Conservation (phyloP, 2,797 vertebrate species). For the Chloroceryle amazona region DNA sequence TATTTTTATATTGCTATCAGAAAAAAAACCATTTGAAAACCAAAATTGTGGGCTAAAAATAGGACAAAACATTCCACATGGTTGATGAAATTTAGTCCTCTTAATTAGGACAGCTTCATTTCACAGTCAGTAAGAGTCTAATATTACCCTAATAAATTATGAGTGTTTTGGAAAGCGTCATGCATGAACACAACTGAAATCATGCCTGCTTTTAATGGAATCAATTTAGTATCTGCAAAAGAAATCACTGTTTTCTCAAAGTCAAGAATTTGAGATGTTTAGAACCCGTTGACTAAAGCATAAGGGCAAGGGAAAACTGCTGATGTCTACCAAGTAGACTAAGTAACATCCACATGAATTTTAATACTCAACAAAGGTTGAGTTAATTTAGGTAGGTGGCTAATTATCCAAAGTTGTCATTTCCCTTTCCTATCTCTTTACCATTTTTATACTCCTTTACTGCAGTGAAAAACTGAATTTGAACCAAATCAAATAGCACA, state of each 20-base stretch:
- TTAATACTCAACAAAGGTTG: background rate
- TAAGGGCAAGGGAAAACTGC: background rate
- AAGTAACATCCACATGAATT: background rate
- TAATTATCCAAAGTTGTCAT: background rate
- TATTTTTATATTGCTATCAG: background rate
- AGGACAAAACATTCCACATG: background rate
- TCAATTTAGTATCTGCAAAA: background rate
- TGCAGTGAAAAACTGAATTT: background rate
- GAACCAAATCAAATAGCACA: background rate
- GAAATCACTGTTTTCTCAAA: conserved; percentile 3
- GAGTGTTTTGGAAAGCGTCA: background rate
- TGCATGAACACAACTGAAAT: background rate
- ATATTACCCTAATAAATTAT: conserved; percentile 3
- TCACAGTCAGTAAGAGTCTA: conserved; percentile 8
- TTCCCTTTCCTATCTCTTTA: background rate
- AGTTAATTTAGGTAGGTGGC: background rate
- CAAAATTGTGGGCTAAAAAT: background rate
- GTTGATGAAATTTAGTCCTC: background rate
- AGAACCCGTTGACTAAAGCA: background rate
- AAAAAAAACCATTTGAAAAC: conserved; percentile 1
- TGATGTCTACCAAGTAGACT: background rate
- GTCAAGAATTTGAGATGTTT: background rate
- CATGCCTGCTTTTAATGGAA: background rate
- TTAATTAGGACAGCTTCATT: conserved; percentile 27
- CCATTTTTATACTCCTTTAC: background rate